Percentiles rank a stretch among this genome's conserved stretches.
These are phyloP conservation scores for Pipistrellus kuhlii DNA, from an alignment of 2,797 vertebrate species.

Conservation along the genomic window DNA sequence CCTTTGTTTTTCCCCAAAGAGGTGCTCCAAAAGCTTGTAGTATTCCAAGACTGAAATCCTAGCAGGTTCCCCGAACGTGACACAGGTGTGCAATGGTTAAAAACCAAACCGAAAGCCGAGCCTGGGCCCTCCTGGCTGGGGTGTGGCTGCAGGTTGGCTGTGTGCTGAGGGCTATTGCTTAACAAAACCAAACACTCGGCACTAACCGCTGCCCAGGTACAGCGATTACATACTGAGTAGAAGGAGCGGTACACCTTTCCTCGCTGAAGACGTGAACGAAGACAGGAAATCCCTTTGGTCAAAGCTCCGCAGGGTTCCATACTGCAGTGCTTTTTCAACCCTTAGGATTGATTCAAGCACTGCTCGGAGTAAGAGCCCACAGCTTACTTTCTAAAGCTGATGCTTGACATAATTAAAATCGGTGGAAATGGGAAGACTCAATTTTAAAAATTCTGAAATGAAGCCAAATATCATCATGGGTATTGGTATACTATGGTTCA, in stretches of 20 bases:
- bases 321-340: not conserved
- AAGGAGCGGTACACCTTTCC: not conserved
- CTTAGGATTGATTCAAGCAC: not conserved
- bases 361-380: not conserved
- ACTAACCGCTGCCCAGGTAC: not conserved
- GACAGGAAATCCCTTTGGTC: not conserved
- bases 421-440: not conserved
- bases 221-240: not conserved
- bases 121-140: not conserved
- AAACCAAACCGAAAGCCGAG: slow-evolving; percentile 31
- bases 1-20: not conserved
- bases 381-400: not conserved
- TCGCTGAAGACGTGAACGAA: not conserved
- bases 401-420: not conserved
- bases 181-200: slow-evolving; percentile 39
- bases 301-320: not conserved
- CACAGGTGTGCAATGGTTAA: slow-evolving; percentile 44
- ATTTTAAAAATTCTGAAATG: not conserved
- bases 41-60: not conserved
- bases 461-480: slow-evolving; percentile 10
- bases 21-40: not conserved
- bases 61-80: not conserved
- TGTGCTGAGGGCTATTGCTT: not conserved
- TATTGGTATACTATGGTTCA: not conserved
- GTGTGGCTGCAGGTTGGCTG: not conserved